Percentiles rank a stretch among this genome's conserved stretches.
phyloP scores from a whole-genome alignment of 2,113 vertebrate genomes.

The Hoplias malabaricus region DNA sequence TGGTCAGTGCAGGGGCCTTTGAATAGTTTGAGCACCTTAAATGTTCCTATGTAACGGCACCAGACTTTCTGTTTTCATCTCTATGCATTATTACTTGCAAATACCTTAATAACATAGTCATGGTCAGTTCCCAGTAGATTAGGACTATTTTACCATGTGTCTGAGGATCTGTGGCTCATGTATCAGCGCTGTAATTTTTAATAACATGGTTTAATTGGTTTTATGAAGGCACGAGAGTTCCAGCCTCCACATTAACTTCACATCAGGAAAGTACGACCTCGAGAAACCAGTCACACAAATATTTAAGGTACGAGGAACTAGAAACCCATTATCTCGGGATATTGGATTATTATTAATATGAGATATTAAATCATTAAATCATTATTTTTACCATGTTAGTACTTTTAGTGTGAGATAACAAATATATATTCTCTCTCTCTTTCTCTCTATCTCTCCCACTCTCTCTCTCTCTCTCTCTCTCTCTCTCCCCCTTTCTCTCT shows the following conservation, averaged over 20 bases:
- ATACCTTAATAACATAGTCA: background rate
- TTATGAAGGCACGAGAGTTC: conserved; percentile 67
- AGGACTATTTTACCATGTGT: background rate
- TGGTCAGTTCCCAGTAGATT: background rate
- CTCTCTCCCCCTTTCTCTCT: background rate
- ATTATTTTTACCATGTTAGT: background rate
- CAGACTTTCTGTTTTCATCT: background rate
- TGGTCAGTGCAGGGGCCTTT: too few species aligned
- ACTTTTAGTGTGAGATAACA: too few species aligned
- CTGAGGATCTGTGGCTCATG: background rate
- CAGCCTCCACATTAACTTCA: conserved; percentile 76
- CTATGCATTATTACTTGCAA: background rate
- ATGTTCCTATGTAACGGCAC: too few species aligned
- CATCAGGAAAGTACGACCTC: conserved; percentile 58
- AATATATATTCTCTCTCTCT: too few species aligned
- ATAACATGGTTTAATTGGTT: background rate
- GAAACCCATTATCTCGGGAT: too few species aligned
- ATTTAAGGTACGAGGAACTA: conserved; percentile 61
- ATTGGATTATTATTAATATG: too few species aligned
- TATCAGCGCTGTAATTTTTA: background rate
- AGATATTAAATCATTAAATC: too few species aligned
- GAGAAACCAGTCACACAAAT: conserved; percentile 64
- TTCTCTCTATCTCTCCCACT: too few species aligned
- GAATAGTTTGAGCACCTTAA: too few species aligned
- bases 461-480: too few species aligned